A percentile compares a stretch with the other conserved stretches of the same genome.
Conservation (phyloP, 2,888 invertebrate genomes). For the Chalcis sispes region DNA sequence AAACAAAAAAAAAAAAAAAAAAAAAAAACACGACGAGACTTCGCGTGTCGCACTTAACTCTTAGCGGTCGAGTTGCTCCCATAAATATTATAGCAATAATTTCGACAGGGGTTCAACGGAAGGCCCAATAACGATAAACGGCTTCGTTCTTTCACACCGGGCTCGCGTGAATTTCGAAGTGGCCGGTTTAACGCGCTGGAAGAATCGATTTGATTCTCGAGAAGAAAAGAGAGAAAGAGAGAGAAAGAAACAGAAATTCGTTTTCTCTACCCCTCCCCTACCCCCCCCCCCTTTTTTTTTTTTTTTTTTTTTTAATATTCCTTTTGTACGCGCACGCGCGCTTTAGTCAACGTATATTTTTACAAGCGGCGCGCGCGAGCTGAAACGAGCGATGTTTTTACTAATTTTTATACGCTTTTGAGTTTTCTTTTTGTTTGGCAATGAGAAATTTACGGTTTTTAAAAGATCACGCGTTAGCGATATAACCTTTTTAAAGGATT, state of each 20-base stretch:
- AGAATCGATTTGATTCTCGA: slow-evolving; percentile 69
- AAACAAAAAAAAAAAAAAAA: too few relatives aligned
- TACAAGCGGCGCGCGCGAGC: too few relatives aligned
- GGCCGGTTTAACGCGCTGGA: slow-evolving; percentile 68
- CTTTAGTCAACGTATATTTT: too few relatives aligned
- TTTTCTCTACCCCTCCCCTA: slow-evolving; percentile 1
- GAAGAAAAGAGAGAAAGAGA: slow-evolving; percentile 1
- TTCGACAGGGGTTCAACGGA: slow-evolving; percentile 60
- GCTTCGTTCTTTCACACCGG: slow-evolving; percentile 57
- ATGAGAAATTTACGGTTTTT: too few relatives aligned
- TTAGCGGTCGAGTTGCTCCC: slow-evolving; percentile 56
- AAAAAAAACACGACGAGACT: not conserved
- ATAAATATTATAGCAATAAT: slow-evolving; percentile 68
- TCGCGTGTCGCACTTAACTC: slow-evolving; percentile 6
- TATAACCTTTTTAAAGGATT: too few relatives aligned
- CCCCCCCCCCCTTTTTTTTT: not conserved
- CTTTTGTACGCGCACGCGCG: too few relatives aligned
- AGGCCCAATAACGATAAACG: not conserved
- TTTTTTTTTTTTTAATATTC: too few relatives aligned
- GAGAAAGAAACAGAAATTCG: slow-evolving; percentile 10
- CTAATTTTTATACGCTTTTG: too few relatives aligned
- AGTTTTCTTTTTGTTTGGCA: too few relatives aligned
- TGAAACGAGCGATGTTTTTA: too few relatives aligned
- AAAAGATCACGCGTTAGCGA: too few relatives aligned
- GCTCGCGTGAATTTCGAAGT: slow-evolving; percentile 66